A percentile compares a stretch with the other conserved stretches of the same genome.
phyloP scores from a whole-genome alignment of 2,888 invertebrate species.

The Cephus sareptanus region DNA sequence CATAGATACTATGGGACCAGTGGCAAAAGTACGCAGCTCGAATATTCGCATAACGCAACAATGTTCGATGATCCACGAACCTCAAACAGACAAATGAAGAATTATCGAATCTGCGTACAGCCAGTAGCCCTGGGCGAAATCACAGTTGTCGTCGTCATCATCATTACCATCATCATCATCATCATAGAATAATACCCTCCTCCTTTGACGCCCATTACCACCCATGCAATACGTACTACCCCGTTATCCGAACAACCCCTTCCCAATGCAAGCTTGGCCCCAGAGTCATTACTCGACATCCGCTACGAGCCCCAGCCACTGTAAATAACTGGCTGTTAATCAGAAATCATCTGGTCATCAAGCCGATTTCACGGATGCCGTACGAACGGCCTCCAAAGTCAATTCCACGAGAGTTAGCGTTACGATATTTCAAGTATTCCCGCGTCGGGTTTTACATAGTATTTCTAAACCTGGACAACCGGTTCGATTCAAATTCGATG shows the following conservation, averaged over 20 bases:
- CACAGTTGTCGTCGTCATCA: conserved; percentile 55
- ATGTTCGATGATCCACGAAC: background rate
- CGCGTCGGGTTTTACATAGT: background rate
- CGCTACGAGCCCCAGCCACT: conserved; percentile 53
- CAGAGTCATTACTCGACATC: conserved; percentile 65
- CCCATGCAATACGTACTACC: background rate
- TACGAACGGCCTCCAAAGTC: background rate
- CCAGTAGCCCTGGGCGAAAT: conserved; percentile 31
- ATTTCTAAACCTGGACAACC: background rate
- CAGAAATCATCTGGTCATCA: conserved; percentile 61
- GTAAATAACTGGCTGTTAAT: conserved; percentile 65
- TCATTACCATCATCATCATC: conserved; percentile 44
- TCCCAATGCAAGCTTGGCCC: conserved; percentile 38
- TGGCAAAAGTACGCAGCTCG: background rate
- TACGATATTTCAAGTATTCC: background rate
- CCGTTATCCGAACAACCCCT: background rate
- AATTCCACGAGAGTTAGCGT: background rate
- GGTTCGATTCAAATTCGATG: background rate
- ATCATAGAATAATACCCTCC: conserved; percentile 29
- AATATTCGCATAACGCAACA: background rate
- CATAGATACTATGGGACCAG: background rate
- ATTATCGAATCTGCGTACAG: background rate
- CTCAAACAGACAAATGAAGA: background rate
- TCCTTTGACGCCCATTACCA: conserved; percentile 12
- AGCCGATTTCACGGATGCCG: conserved; percentile 15